Percentiles rank a stretch among this genome's conserved stretches.
These are phyloP conservation scores for Hoplostethus mediterraneus DNA, from an alignment of 2,797 vertebrate genomes.

Conservation along the genomic window DNA sequence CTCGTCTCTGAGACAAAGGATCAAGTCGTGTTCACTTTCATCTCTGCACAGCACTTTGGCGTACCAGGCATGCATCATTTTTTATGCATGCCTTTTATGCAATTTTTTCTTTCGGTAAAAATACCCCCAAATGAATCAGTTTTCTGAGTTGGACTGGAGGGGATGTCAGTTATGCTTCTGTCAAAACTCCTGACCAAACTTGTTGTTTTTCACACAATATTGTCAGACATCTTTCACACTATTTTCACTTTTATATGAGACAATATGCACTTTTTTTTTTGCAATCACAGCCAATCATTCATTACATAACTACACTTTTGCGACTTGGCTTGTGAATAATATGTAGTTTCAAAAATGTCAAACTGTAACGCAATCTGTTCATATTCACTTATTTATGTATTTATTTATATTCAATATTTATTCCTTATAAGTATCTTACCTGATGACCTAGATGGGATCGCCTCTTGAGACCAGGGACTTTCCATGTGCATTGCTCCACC, in stretches of 20 bases:
- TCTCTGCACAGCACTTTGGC: conserved; percentile 6
- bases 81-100: no score
- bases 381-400: background rate
- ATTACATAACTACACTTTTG: background rate
- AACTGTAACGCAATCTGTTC: background rate
- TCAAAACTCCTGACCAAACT: background rate
- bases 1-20: conserved; percentile 33
- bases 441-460: background rate
- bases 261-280: background rate
- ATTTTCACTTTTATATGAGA: background rate
- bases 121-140: background rate
- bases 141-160: background rate
- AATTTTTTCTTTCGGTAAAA: background rate
- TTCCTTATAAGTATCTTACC: background rate
- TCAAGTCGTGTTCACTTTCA: conserved; percentile 23
- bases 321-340: no score
- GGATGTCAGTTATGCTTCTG: background rate
- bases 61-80: background rate
- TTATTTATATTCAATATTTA: background rate
- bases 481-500: conserved; percentile 54
- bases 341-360: no score
- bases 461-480: background rate
- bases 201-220: background rate
- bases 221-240: background rate
- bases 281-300: background rate